Conservation (phyloP, 1,140 invertebrate genomes). For the Teleopsis dalmanni region DNA sequence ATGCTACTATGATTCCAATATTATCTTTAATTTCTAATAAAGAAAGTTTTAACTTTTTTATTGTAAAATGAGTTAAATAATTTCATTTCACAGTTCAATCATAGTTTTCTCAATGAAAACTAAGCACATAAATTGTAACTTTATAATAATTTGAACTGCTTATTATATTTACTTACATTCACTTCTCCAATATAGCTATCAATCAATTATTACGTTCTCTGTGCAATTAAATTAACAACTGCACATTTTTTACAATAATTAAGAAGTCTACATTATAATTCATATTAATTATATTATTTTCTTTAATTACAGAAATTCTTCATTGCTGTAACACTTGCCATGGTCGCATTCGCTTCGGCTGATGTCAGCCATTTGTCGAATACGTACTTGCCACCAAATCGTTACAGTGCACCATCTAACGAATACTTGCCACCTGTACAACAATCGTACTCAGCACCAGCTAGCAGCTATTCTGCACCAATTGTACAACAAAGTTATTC, state of each 20-base stretch:
- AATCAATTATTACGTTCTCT: neutral
- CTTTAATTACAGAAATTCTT: conserved; percentile 33
- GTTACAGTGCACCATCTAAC: conserved; percentile 5
- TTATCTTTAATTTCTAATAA: no score
- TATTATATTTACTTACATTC: neutral
- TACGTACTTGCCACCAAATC: conserved; percentile 23
- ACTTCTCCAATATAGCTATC: neutral
- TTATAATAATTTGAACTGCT: no score
- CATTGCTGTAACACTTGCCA: conserved; percentile 29
- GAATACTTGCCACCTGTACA: conserved; percentile 9
- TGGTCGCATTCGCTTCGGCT: conserved; percentile 34
- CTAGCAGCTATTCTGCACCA: conserved; percentile 19
- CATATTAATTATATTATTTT: neutral
- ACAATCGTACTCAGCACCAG: conserved; percentile 15
- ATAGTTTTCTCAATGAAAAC: no score
- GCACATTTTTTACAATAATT: neutral
- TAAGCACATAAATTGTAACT: no score
- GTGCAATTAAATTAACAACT: neutral
- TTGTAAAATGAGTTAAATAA: no score
- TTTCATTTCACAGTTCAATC: no score
- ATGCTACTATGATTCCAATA: no score
- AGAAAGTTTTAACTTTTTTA: no score
- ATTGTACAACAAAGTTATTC: conserved; percentile 18
- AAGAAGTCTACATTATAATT: neutral
- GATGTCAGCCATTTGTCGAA: conserved; percentile 37